phyloP scores from a whole-genome alignment of 2,113 vertebrate genomes.

The Atlantisia rogersi region DNA sequence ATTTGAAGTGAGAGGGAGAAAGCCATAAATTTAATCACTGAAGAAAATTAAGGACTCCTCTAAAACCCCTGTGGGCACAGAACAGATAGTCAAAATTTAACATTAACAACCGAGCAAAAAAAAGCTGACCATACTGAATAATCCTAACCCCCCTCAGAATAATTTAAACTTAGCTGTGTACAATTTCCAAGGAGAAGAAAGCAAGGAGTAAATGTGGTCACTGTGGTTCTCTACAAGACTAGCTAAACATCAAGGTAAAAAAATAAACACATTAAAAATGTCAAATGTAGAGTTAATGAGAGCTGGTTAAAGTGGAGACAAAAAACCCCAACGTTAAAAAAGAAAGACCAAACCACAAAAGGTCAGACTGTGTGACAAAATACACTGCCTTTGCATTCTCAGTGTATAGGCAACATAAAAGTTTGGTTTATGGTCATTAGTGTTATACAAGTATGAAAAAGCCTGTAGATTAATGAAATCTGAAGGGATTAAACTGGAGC shows the following conservation, averaged over 20 bases:
- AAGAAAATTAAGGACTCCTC: background rate
- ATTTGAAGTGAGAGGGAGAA: background rate
- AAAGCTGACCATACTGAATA: background rate
- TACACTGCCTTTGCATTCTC: background rate
- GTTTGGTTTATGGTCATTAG: background rate
- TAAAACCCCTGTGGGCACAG: background rate
- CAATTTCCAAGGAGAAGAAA: background rate
- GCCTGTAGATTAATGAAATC: background rate
- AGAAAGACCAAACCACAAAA: background rate
- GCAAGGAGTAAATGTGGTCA: background rate
- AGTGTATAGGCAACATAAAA: background rate
- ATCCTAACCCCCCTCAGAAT: background rate
- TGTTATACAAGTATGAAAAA: background rate
- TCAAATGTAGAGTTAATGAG: background rate
- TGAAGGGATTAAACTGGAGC: background rate
- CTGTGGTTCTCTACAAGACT: background rate
- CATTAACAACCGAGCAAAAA: background rate
- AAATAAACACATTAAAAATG: background rate
- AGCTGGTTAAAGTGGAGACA: background rate
- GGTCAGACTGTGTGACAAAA: background rate
- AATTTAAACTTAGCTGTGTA: background rate
- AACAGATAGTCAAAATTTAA: background rate
- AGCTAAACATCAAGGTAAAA: background rate
- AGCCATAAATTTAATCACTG: background rate
- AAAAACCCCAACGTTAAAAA: background rate